A percentile compares a stretch with the other conserved stretches of the same genome.
These are phyloP conservation scores for Meteorus colon DNA, from an alignment of 2,888 invertebrate species.

Conservation along the genomic window DNA sequence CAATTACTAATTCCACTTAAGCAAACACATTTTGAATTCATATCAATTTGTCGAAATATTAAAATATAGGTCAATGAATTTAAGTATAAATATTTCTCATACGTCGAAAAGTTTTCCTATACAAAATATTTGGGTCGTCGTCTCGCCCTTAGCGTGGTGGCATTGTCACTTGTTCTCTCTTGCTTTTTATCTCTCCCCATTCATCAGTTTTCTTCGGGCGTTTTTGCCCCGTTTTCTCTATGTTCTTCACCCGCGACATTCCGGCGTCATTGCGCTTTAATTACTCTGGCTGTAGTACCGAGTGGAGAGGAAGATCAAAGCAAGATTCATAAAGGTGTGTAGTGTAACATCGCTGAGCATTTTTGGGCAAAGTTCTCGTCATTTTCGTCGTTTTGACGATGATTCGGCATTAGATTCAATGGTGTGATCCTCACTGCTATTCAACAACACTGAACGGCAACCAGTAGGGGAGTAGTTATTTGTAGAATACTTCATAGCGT, in stretches of 20 bases:
- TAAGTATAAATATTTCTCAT: neutral
- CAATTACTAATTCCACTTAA: neutral
- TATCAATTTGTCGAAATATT: neutral
- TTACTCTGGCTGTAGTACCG: slow-evolving; percentile 20
- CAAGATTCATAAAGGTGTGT: slow-evolving; percentile 18
- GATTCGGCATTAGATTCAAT: slow-evolving; percentile 15
- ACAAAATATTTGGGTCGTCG: neutral
- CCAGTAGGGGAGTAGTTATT: slow-evolving; percentile 16
- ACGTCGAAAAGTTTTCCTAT: neutral
- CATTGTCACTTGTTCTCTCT: slow-evolving; percentile 1
- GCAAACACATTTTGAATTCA: neutral
- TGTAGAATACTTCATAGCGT: slow-evolving; percentile 29
- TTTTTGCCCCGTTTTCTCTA: slow-evolving; percentile 12
- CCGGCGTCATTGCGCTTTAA: slow-evolving; percentile 35
- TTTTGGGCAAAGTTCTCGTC: slow-evolving; percentile 9
- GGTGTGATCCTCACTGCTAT: neutral
- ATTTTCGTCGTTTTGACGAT: slow-evolving; percentile 15
- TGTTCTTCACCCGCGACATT: slow-evolving; percentile 2
- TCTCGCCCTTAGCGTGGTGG: neutral
- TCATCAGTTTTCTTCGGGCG: slow-evolving; percentile 5
- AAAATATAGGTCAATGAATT: neutral
- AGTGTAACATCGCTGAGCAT: slow-evolving; percentile 18
- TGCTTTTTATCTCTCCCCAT: slow-evolving; percentile 4
- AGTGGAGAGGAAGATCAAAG: slow-evolving; percentile 34
- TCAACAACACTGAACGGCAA: slow-evolving; percentile 3